Evolutionary conservation across 1,140 invertebrate genomes (phyloP).

Genomic region (Euura saliciscinereae): DNA sequence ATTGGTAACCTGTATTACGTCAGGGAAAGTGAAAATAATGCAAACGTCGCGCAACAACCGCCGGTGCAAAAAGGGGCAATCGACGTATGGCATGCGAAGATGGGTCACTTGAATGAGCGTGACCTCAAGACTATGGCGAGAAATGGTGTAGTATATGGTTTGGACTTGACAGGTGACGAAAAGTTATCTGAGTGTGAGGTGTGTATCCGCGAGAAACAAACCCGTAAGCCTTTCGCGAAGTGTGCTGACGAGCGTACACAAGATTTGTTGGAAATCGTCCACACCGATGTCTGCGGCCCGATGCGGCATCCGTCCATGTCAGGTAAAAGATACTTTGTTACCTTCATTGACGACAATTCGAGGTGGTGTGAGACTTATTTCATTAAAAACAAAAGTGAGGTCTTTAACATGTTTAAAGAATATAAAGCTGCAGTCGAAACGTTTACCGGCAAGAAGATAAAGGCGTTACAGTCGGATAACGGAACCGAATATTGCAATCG

Average conservation of each 20-base stretch:
- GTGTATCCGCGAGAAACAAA: slow-evolving; percentile 38
- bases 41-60: background rate
- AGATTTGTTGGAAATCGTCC: slow-evolving; percentile 40
- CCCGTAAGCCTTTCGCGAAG: slow-evolving; percentile 33
- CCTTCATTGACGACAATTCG: slow-evolving; percentile 56
- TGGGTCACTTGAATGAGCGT: background rate
- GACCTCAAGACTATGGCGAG: background rate
- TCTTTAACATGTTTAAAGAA: slow-evolving; percentile 45
- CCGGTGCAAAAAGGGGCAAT: background rate
- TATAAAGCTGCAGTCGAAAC: slow-evolving; percentile 42
- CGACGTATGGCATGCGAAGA: background rate
- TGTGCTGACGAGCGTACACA: slow-evolving; percentile 36
- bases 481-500: slow-evolving; percentile 50
- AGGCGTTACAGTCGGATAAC: slow-evolving; percentile 50
- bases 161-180: background rate
- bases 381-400: slow-evolving; percentile 50
- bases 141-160: background rate
- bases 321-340: slow-evolving; percentile 49
- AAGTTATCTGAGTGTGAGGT: slow-evolving; percentile 44
- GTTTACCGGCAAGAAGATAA: slow-evolving; percentile 38
- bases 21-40: background rate
- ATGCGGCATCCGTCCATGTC: slow-evolving; percentile 48
- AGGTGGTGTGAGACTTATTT: slow-evolving; percentile 49
- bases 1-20: slow-evolving; percentile 1
- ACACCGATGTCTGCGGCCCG: slow-evolving; percentile 55